These are phyloP conservation scores for Syrmaticus mikado DNA, from an alignment of 2,113 vertebrate genomes.

Conservation along the genomic window DNA sequence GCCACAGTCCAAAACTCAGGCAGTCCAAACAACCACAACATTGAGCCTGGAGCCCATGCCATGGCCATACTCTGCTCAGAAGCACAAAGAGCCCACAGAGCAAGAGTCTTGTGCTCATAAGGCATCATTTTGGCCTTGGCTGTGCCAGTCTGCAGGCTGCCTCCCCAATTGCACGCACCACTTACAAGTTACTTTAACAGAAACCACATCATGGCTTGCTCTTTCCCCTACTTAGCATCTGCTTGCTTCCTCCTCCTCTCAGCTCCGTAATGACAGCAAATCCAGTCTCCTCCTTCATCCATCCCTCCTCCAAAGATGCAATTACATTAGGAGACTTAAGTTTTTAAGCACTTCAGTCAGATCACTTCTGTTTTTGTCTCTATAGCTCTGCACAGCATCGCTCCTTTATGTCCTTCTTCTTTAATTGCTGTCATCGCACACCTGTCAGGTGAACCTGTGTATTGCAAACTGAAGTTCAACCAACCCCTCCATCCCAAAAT, in stretches of 20 bases:
- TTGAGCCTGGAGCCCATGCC: fast-evolving
- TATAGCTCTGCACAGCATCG: not conserved
- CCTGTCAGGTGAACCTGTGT: not conserved
- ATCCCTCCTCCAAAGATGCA: not conserved
- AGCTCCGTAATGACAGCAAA: not conserved
- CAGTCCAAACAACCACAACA: fast-evolving
- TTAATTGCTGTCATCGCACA: not conserved
- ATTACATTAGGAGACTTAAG: not conserved
- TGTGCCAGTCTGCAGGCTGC: not conserved
- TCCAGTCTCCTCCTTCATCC: not conserved
- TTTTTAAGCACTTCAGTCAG: conserved; percentile 18
- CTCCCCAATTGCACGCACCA: not conserved
- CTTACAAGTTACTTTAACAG: not conserved
- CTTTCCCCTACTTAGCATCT: not conserved
- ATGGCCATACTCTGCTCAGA: not conserved
- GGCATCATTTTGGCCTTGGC: not conserved
- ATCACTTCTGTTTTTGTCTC: conserved; percentile 21
- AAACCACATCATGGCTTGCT: not conserved
- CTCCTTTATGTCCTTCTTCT: not conserved
- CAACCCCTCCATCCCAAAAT: not conserved
- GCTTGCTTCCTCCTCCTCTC: not conserved
- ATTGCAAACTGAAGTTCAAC: not conserved
- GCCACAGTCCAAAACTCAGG: fast-evolving
- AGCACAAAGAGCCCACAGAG: not conserved
- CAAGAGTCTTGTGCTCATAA: not conserved